These are phyloP conservation scores for Eilema griseolum DNA, from an alignment of 2,888 invertebrate genomes.

Conservation along the genomic window DNA sequence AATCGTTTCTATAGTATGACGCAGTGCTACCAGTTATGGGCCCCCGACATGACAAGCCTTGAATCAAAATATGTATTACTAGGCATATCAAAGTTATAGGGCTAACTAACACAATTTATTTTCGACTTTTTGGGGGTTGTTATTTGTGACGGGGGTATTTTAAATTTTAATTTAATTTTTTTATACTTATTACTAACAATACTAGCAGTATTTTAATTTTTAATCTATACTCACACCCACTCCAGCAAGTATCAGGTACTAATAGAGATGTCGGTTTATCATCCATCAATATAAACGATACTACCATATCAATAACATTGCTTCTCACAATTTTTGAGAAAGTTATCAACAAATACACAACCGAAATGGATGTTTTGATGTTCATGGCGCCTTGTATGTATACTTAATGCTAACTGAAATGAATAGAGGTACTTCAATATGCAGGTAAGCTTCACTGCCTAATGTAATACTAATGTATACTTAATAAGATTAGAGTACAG, in stretches of 20 bases:
- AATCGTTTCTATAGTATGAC: no score
- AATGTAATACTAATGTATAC: no score
- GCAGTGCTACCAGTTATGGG: no score
- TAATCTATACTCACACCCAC: constrained; percentile 60
- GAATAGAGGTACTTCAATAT: constrained; percentile 35
- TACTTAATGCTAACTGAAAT: constrained; percentile 17
- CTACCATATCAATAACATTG: constrained; percentile 50
- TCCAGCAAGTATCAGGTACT: constrained; percentile 71
- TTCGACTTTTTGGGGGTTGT: no score
- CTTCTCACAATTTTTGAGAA: constrained; percentile 20
- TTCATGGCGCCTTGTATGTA: constrained; percentile 28
- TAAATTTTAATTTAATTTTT: no score
- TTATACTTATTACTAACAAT: no score
- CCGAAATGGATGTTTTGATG: constrained; percentile 9
- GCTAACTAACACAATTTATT: no score
- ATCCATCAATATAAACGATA: constrained; percentile 66
- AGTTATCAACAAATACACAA: constrained; percentile 18
- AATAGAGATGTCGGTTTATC: constrained; percentile 64
- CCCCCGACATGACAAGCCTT: no score
- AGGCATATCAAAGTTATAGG: no score
- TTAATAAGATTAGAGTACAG: constrained; percentile 29
- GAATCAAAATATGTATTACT: no score
- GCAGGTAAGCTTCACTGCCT: constrained; percentile 25
- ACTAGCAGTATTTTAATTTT: no score
- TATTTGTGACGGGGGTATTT: no score